Evolutionary conservation across 2,797 vertebrate species (phyloP).

Genomic region (Acanthurus lineatus): DNA sequence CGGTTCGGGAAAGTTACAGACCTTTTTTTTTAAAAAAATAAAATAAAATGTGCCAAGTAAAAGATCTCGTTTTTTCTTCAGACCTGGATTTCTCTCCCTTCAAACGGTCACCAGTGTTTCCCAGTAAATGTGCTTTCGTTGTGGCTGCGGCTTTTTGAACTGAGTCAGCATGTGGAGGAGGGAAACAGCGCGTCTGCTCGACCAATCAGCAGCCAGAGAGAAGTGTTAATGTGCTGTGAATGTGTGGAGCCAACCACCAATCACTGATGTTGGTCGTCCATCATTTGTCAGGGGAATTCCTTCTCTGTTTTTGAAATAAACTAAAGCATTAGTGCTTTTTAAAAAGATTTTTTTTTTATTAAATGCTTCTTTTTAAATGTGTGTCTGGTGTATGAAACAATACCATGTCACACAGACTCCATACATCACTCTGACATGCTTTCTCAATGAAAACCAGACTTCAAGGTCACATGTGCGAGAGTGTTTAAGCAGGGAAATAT

Average conservation of each 20-base stretch:
- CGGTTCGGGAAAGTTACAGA: not conserved
- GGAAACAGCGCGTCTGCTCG: too few relatives aligned
- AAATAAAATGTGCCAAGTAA: not conserved
- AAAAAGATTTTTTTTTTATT: too few relatives aligned
- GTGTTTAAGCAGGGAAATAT: constrained; percentile 21
- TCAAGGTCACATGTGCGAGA: not conserved
- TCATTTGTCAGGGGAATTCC: too few relatives aligned
- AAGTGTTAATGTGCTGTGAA: not conserved
- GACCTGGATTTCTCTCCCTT: not conserved
- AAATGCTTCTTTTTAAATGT: too few relatives aligned
- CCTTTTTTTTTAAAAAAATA: not conserved
- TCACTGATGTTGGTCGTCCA: not conserved
- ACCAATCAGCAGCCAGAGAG: not conserved
- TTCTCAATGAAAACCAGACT: too few relatives aligned
- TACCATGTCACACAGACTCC: not conserved
- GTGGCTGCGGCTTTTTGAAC: not conserved
- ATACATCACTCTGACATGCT: too few relatives aligned
- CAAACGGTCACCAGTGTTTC: not conserved
- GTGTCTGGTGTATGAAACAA: not conserved
- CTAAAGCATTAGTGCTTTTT: too few relatives aligned
- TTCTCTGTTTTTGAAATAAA: too few relatives aligned
- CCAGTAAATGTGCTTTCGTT: not conserved
- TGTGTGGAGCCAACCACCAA: not conserved
- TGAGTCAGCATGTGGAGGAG: not conserved
- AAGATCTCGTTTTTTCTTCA: not conserved